These are phyloP conservation scores for Meteorus sp. DNA, from an alignment of 1,140 invertebrate species.

Conservation along the genomic window DNA sequence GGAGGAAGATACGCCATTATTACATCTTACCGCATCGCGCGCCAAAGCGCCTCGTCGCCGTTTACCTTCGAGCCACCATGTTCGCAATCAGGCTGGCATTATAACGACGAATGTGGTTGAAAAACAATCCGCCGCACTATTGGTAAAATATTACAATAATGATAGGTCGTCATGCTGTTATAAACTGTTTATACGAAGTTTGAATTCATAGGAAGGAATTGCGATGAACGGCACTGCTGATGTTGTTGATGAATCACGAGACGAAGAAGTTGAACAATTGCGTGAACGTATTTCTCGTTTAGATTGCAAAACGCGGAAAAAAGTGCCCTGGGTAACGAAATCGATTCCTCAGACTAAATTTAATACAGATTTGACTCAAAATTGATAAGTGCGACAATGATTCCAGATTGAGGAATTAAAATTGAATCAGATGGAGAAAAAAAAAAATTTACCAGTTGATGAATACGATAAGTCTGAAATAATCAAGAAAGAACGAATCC, in stretches of 20 bases:
- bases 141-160: conserved; percentile 30
- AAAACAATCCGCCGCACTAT: conserved; percentile 17
- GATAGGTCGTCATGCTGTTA: too few species aligned
- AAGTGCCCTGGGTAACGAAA: conserved; percentile 51
- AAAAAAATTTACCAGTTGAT: conserved; percentile 40
- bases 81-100: conserved; percentile 44
- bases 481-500: conserved; percentile 42
- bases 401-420: conserved; percentile 53
- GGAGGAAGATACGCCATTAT: conserved; percentile 60
- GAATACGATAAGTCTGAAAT: conserved; percentile 43
- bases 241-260: conserved; percentile 39
- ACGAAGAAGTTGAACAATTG: conserved; percentile 42
- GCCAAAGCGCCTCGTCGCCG: conserved; percentile 67
- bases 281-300: not conserved
- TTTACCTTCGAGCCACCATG: conserved; percentile 62
- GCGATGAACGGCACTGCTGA: conserved; percentile 48
- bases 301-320: conserved; percentile 43
- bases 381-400: conserved; percentile 5
- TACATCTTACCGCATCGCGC: conserved; percentile 67
- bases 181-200: too few species aligned
- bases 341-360: not conserved
- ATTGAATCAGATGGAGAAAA: conserved; percentile 53
- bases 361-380: not conserved
- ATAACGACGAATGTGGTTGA: conserved; percentile 21
- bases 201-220: conserved; percentile 43